Evolutionary conservation across 2,113 vertebrate genomes (phyloP), one percentile per base, ranked within the genome.

Genomic region (Passerina amoena): DNA sequence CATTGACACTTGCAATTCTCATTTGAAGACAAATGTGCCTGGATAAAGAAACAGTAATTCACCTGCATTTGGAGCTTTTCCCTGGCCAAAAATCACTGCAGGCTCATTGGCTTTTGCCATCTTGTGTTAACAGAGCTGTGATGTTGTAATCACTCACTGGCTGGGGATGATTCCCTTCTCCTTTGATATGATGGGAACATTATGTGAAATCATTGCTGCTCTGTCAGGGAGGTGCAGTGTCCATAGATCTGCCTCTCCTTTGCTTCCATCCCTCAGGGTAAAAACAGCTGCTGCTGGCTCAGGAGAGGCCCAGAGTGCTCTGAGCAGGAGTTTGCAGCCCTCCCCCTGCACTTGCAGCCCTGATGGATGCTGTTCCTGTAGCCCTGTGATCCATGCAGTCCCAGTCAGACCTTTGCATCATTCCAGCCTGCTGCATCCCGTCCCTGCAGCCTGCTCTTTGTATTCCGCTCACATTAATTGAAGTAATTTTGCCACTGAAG

Each of bases 391-490:
- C 96, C 4, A 69, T 96, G 6, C 23, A 15, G 95, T 68, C 9
- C 24, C 82, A 97, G 96, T 95, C 5, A 96, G 96, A 95, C 97
- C 97, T 98, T 89, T 97, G 95, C 97, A 97, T 97, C 94, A 95
- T 97, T 98, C 97, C 97, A 97, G 97, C 94, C 96, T 96, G 95
- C 97, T 97, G 97, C 97, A 95, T 98, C 92, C 60, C 96, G 61
- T 86, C 97, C 96, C 97, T 97, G 96, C 97, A 97, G 97, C 92
- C 95, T 94, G 88, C 93, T 95, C 97, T 98, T 98, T 98, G 98
- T 98, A 98, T 98, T 98, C 98, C 78, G 31, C 97, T 98, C 98
- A 97, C 98, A 98, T 98, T 98, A 98, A 98, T 98, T 98, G 98
- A 98, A 98, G 98, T 98, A 98, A 98, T 98, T 98, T 98, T 98